Evolutionary conservation across 1,140 invertebrate species (phyloP).

Genomic region (Asobara japonica): DNA sequence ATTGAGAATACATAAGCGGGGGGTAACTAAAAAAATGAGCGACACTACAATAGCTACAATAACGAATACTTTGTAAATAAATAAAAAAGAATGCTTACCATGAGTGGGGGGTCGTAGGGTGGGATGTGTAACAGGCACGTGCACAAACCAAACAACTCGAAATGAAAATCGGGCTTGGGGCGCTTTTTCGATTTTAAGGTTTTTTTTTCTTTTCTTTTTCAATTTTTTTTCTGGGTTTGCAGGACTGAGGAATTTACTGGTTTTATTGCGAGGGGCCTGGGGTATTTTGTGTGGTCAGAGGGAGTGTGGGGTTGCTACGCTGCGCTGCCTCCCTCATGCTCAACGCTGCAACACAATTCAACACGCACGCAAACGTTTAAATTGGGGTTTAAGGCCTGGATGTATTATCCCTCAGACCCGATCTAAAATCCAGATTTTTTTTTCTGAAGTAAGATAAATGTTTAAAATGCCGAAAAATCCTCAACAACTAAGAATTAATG

Average conservation of each 20-base stretch:
- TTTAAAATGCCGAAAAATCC: too few species aligned
- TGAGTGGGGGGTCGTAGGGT: slow-evolving; percentile 65
- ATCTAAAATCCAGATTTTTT: too few species aligned
- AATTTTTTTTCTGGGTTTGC: slow-evolving; percentile 25
- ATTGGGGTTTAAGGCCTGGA: background rate
- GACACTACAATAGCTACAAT: slow-evolving; percentile 44
- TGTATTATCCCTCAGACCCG: too few species aligned
- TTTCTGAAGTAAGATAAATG: too few species aligned
- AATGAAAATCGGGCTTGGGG: slow-evolving; percentile 66
- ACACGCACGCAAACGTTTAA: slow-evolving; percentile 65
- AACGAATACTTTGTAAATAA: slow-evolving; percentile 52
- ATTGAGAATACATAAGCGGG: slow-evolving; percentile 16
- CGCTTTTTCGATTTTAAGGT: slow-evolving; percentile 46
- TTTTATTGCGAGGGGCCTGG: slow-evolving; percentile 22
- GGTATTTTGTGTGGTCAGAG: slow-evolving; percentile 32
- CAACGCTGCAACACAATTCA: slow-evolving; percentile 68
- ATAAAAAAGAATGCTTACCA: slow-evolving; percentile 67
- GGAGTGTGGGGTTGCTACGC: slow-evolving; percentile 60
- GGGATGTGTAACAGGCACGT: slow-evolving; percentile 67
- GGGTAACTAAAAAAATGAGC: slow-evolving; percentile 6
- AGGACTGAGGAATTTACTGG: background rate
- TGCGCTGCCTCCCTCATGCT: slow-evolving; percentile 67
- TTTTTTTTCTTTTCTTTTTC: slow-evolving; percentile 23
- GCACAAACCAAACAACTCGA: slow-evolving; percentile 69
- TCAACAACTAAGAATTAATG: too few species aligned